Evolutionary conservation across 2,797 vertebrate species (phyloP).

Genomic region (Adelosebastes latens): DNA sequence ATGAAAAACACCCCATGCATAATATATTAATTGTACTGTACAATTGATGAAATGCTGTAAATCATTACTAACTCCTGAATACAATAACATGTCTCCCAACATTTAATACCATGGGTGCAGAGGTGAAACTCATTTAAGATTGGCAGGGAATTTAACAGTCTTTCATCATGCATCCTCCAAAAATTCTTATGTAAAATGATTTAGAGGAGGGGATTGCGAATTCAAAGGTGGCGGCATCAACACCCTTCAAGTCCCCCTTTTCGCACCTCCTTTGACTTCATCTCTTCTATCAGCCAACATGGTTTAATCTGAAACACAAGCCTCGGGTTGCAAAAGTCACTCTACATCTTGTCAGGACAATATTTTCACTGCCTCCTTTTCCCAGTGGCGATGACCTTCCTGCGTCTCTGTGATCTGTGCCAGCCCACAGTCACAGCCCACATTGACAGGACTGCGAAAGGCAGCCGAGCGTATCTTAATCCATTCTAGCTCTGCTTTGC

Average conservation of each 20-base stretch:
- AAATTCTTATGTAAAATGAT: slow-evolving; percentile 19
- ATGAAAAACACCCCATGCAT: neutral
- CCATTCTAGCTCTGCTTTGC: slow-evolving; percentile 53
- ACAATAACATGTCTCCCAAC: neutral
- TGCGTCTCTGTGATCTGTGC: slow-evolving; percentile 63
- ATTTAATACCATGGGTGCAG: neutral
- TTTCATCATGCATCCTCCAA: slow-evolving; percentile 9
- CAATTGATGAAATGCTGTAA: neutral
- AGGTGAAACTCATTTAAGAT: neutral
- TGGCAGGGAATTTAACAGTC: slow-evolving; percentile 5
- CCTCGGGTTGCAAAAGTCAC: slow-evolving; percentile 72
- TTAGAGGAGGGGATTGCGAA: slow-evolving; percentile 15
- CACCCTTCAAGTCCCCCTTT: slow-evolving; percentile 50
- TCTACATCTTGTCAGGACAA: slow-evolving; percentile 77
- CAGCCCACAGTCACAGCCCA: slow-evolving; percentile 65
- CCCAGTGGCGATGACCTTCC: slow-evolving; percentile 76
- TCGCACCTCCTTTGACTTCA: slow-evolving; percentile 66
- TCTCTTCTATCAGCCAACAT: slow-evolving; percentile 62
- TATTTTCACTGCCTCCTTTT: slow-evolving; percentile 70
- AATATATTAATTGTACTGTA: neutral
- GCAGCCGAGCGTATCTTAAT: slow-evolving; percentile 73
- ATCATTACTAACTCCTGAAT: neutral
- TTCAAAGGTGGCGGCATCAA: slow-evolving; percentile 49
- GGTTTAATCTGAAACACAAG: slow-evolving; percentile 70
- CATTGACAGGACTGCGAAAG: slow-evolving; percentile 67